A percentile compares a stretch with the other conserved stretches of the same genome.
phyloP scores from a whole-genome alignment of 2,113 vertebrate genomes.

The Podilymbus podiceps region DNA sequence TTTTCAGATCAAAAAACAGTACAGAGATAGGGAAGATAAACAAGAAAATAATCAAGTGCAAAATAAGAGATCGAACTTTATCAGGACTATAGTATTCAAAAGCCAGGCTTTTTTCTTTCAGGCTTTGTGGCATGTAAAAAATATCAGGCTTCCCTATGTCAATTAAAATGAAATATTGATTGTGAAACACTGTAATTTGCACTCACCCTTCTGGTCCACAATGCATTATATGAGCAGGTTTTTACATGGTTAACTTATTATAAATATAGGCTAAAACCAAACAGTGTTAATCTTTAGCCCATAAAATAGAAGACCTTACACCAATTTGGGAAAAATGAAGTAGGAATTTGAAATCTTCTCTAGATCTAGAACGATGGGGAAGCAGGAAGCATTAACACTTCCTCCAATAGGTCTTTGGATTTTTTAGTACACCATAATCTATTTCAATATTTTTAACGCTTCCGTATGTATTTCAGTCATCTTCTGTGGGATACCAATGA shows the following conservation, averaged over 20 bases:
- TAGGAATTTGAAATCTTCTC: not conserved
- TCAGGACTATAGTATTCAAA: not conserved
- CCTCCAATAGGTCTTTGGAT: not conserved
- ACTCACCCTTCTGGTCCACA: not conserved
- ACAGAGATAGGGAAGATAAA: not conserved
- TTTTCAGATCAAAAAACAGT: not conserved
- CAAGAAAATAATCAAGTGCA: not conserved
- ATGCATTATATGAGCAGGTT: not conserved
- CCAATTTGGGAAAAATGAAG: not conserved
- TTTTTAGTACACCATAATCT: not conserved
- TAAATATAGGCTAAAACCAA: not conserved
- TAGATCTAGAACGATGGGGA: not conserved
- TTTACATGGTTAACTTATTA: not conserved
- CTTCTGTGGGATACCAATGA: not conserved
- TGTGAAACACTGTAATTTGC: not conserved
- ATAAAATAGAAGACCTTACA: not conserved
- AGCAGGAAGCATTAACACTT: not conserved
- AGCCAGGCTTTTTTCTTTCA: rapidly evolving
- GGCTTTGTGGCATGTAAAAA: not conserved
- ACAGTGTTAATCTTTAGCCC: not conserved
- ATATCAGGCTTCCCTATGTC: not conserved
- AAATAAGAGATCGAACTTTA: not conserved
- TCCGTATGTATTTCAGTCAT: not conserved
- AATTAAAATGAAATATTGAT: not conserved
- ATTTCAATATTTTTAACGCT: not conserved